A percentile compares a stretch with the other conserved stretches of the same genome.
phyloP scores from a whole-genome alignment of 2,797 vertebrate species.

The Danio choprae region DNA sequence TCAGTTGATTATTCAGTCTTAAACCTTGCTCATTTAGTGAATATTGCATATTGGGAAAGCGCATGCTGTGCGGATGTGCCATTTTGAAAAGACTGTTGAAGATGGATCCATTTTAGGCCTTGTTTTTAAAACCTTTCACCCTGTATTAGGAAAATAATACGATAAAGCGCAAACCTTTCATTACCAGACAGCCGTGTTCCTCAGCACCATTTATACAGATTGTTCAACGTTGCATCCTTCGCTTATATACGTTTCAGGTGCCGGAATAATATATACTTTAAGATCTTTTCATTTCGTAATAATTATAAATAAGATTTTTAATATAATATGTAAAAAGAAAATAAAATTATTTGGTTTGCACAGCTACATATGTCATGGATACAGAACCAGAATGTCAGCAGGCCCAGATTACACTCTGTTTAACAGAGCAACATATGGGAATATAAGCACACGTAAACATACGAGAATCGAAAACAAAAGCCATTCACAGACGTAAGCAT shows the following conservation, averaged over 20 bases:
- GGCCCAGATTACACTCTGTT: conserved; percentile 34
- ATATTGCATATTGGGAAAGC: conserved; percentile 51
- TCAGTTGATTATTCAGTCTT: not conserved
- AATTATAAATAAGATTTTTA: conserved; percentile 42
- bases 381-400: conserved; percentile 36
- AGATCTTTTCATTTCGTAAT: conserved; percentile 18
- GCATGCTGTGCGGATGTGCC: conserved; percentile 46
- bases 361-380: conserved; percentile 52
- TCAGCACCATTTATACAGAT: conserved; percentile 49
- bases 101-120: conserved; percentile 20
- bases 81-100: conserved; percentile 29
- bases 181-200: conserved; percentile 7
- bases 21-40: conserved; percentile 21
- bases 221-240: conserved; percentile 39
- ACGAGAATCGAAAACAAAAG: conserved; percentile 35
- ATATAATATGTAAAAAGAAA: conserved; percentile 44
- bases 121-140: conserved; percentile 9
- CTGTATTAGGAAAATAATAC: not conserved
- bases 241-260: conserved; percentile 48
- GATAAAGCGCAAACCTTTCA: conserved; percentile 7
- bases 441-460: conserved; percentile 43
- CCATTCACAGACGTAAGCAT: conserved; percentile 41
- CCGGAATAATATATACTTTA: conserved; percentile 43
- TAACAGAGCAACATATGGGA: conserved; percentile 48
- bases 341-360: conserved; percentile 55